A percentile compares a stretch with the other conserved stretches of the same genome.
phyloP scores from a whole-genome alignment of 2,113 vertebrate genomes.

The Pontoporia blainvillei region DNA sequence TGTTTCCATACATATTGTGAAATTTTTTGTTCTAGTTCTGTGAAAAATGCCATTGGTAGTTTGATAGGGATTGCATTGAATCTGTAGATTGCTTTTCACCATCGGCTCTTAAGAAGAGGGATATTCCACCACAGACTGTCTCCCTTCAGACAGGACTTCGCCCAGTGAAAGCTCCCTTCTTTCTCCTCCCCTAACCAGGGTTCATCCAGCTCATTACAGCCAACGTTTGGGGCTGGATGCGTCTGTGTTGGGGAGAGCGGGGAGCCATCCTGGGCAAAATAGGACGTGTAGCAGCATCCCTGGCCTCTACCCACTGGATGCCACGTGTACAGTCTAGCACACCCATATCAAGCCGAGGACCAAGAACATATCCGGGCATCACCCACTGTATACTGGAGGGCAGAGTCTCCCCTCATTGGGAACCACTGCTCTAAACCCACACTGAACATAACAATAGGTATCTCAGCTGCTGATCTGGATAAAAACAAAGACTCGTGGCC shows the following conservation, averaged over 20 bases:
- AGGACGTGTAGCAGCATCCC: background rate
- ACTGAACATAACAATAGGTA: background rate
- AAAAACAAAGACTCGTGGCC: background rate
- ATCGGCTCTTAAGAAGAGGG: background rate
- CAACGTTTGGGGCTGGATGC: background rate
- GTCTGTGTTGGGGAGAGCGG: background rate
- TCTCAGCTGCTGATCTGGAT: background rate
- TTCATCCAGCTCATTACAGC: background rate
- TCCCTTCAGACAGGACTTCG: background rate
- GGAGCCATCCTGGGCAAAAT: rapidly evolving
- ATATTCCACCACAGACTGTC: background rate
- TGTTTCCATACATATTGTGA: no score
- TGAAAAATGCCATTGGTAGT: no score
- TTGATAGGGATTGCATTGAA: no score
- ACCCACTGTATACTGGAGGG: rapidly evolving
- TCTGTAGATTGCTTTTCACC: no score
- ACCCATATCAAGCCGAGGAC: background rate
- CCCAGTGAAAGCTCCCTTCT: background rate
- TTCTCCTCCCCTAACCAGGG: background rate
- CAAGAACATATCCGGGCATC: background rate
- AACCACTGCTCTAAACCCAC: background rate
- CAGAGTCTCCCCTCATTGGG: background rate
- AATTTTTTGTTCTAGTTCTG: no score
- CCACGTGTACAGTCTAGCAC: background rate
- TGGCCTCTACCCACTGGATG: no score